These are phyloP conservation scores for Frankliniella intonsa DNA, from an alignment of 2,888 invertebrate species.

Conservation along the genomic window DNA sequence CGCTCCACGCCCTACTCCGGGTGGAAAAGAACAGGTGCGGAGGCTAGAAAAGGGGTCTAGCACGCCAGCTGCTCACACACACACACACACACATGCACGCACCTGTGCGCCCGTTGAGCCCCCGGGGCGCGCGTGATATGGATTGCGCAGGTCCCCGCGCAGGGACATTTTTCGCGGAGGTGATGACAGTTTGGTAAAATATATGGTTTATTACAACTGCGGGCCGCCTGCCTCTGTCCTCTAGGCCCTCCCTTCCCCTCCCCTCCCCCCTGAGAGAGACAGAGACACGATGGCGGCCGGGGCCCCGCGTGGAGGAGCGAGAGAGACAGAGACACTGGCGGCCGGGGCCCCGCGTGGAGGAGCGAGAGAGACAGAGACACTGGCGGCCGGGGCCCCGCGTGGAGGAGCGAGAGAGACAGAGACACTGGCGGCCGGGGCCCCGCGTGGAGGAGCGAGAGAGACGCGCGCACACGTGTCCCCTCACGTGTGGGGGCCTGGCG, in stretches of 20 bases:
- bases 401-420: no score
- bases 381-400: no score
- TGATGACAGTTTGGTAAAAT: constrained; percentile 23
- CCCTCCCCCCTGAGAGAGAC: no score
- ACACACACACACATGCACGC: not conserved
- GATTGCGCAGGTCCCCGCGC: not conserved
- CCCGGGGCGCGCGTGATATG: not conserved
- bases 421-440: not conserved
- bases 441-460: not conserved
- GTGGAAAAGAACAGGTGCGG: not conserved
- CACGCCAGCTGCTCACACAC: not conserved
- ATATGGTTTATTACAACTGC: constrained; percentile 18
- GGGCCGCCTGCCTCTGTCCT: not conserved
- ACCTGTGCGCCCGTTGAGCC: not conserved
- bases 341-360: no score
- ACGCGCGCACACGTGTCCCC: not conserved
- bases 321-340: not conserved
- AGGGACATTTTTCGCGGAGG: constrained; percentile 8
- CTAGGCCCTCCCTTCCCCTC: no score
- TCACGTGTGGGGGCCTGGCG: not conserved
- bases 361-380: no score
- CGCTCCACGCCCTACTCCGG: no score
- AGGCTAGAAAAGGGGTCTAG: no score
- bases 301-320: no score
- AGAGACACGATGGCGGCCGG: no score